Conservation (phyloP, 1,140 invertebrate species). For the Camponotus pennsylvanicus region DNA sequence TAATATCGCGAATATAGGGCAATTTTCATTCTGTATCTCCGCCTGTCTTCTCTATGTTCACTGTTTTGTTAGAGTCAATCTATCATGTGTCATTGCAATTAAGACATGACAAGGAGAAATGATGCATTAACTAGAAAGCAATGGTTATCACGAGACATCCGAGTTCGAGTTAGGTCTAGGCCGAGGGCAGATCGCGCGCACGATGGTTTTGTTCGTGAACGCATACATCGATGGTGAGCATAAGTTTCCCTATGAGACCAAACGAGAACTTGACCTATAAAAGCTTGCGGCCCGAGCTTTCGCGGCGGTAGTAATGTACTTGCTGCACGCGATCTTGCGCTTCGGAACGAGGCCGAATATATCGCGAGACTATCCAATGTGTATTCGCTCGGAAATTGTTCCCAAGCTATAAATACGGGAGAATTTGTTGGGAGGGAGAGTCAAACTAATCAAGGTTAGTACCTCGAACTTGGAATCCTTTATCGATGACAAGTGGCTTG, state of each 20-base stretch:
- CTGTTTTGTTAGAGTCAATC: not conserved
- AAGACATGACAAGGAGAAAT: conserved; percentile 20
- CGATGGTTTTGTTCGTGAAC: not conserved
- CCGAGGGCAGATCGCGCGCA: conserved; percentile 53
- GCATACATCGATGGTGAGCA: not conserved
- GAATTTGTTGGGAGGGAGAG: not conserved
- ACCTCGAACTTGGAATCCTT: conserved; percentile 18
- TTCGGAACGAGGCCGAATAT: conserved; percentile 69
- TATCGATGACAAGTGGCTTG: conserved; percentile 33
- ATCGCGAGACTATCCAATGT: conserved; percentile 36
- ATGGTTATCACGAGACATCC: conserved; percentile 33
- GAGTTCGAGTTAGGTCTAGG: conserved; percentile 43
- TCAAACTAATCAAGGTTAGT: conserved; percentile 58
- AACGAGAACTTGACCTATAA: conserved; percentile 83
- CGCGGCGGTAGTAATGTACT: conserved; percentile 74
- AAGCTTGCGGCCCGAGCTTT: conserved; percentile 75
- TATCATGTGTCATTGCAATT: conserved; percentile 23
- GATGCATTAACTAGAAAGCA: not conserved
- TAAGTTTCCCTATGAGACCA: conserved; percentile 65
- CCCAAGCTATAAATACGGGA: conserved; percentile 42
- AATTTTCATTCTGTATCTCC: conserved; percentile 7
- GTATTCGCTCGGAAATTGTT: conserved; percentile 50
- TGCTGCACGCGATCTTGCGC: conserved; percentile 78
- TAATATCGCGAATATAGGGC: not conserved
- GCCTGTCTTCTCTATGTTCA: not conserved